phyloP scores from a whole-genome alignment of 2,888 invertebrate genomes.

The Drosophila eohydei region DNA sequence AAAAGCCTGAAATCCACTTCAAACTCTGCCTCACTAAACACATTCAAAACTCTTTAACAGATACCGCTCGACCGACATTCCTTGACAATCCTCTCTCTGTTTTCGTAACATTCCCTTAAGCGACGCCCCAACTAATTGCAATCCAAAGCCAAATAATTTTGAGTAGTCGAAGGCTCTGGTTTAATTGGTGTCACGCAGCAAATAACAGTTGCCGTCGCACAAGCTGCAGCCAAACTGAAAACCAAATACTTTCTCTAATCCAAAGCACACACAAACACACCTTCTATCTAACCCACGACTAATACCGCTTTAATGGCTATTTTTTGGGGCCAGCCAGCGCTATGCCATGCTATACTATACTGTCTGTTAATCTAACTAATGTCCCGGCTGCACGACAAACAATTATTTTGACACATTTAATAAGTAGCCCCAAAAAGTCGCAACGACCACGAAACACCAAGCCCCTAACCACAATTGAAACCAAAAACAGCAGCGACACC shows the following conservation, averaged over 20 bases:
- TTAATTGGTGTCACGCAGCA: constrained; percentile 47
- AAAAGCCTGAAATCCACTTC: neutral
- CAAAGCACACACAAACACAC: constrained; percentile 27
- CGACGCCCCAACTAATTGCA: constrained; percentile 10
- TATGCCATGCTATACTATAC: constrained; percentile 2
- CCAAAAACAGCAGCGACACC: constrained; percentile 87
- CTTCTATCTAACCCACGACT: constrained; percentile 46
- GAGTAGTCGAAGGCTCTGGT: constrained; percentile 41
- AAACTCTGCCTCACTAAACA: neutral
- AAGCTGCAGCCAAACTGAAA: constrained; percentile 10
- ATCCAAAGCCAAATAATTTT: constrained; percentile 1
- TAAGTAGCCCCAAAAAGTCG: constrained; percentile 52
- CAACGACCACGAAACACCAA: constrained; percentile 35
- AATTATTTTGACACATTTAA: constrained; percentile 75
- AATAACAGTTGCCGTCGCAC: constrained; percentile 51
- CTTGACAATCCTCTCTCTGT: neutral
- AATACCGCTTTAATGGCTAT: constrained; percentile 44
- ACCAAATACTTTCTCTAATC: constrained; percentile 26
- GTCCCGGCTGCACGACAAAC: constrained; percentile 66
- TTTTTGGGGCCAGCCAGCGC: constrained; percentile 27
- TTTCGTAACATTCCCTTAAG: neutral
- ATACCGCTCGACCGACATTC: neutral
- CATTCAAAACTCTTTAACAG: neutral
- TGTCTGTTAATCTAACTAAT: constrained; percentile 33
- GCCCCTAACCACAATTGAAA: constrained; percentile 61